phyloP scores from a whole-genome alignment of 2,888 invertebrate species.

The Caenorhabditis sinica region DNA sequence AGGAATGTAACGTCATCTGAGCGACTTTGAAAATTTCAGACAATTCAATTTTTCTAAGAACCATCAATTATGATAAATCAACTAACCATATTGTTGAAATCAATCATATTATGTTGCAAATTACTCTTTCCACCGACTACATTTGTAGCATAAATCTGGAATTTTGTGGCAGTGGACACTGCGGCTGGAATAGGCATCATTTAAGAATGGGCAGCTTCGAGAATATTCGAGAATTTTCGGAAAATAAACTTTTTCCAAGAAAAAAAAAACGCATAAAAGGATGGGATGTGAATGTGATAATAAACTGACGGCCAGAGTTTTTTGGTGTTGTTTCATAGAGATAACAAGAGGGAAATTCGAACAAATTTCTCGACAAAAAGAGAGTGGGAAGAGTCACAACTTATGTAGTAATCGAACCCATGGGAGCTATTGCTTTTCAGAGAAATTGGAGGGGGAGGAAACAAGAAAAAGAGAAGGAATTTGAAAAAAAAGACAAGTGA shows the following conservation, averaged over 20 bases:
- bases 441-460: background rate
- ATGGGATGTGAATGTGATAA: slow-evolving; percentile 31
- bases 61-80: too few relatives aligned
- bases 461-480: background rate
- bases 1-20: background rate
- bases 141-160: slow-evolving; percentile 46
- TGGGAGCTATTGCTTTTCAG: slow-evolving; percentile 36
- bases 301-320: background rate
- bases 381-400: slow-evolving; percentile 32
- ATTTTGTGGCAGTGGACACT: background rate
- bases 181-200: slow-evolving; percentile 36
- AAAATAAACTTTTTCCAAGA: background rate
- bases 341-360: background rate
- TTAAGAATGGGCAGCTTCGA: background rate
- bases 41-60: too few relatives aligned
- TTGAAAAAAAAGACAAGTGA: too few relatives aligned
- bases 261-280: background rate
- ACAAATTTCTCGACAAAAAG: background rate
- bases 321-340: background rate
- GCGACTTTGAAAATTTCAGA: background rate
- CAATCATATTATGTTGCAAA: slow-evolving; percentile 47
- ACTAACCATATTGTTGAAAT: slow-evolving; percentile 64
- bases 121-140: slow-evolving; percentile 52
- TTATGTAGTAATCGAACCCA: slow-evolving; percentile 59
- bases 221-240: slow-evolving; percentile 6